Percentiles rank a stretch among this genome's conserved stretches.
phyloP scores from a whole-genome alignment of 1,140 invertebrate species.

The Ylistrum balloti region DNA sequence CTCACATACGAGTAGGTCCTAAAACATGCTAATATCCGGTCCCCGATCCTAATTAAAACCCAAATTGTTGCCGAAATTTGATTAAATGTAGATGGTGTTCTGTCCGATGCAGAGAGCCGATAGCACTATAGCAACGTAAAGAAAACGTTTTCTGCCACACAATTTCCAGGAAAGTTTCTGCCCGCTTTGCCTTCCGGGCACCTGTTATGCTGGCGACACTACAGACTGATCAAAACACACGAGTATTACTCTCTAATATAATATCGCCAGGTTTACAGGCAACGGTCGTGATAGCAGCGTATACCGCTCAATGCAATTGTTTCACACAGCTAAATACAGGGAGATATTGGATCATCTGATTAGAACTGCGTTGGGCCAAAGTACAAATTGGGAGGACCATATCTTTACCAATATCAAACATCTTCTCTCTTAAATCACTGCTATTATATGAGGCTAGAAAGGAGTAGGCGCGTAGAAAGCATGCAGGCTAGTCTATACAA shows the following conservation, averaged over 20 bases:
- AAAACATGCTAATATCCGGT: slow-evolving; percentile 27
- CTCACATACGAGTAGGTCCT: slow-evolving; percentile 20
- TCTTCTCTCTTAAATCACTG: slow-evolving; percentile 17
- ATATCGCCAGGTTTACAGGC: not conserved
- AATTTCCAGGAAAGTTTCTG: slow-evolving; percentile 1
- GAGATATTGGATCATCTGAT: slow-evolving; percentile 21
- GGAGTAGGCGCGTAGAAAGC: not conserved
- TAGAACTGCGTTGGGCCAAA: slow-evolving; percentile 4
- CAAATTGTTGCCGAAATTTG: slow-evolving; percentile 34
- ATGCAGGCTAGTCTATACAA: not conserved
- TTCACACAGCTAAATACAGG: slow-evolving; percentile 32
- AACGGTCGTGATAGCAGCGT: not conserved
- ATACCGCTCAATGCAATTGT: slow-evolving; percentile 26
- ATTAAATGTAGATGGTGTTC: slow-evolving; percentile 39
- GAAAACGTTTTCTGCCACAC: not conserved
- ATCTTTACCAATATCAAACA: slow-evolving; percentile 29
- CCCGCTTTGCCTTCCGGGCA: slow-evolving; percentile 29
- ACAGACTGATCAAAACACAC: slow-evolving; percentile 18
- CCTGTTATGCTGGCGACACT: slow-evolving; percentile 17
- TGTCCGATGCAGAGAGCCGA: not conserved
- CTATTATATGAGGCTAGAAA: slow-evolving; percentile 9
- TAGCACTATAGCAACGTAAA: not conserved
- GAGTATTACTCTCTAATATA: slow-evolving; percentile 18
- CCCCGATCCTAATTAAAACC: slow-evolving; percentile 7
- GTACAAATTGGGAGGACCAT: slow-evolving; percentile 32